Conservation (phyloP, 2,113 vertebrate genomes). For the Camelus bactrianus region DNA sequence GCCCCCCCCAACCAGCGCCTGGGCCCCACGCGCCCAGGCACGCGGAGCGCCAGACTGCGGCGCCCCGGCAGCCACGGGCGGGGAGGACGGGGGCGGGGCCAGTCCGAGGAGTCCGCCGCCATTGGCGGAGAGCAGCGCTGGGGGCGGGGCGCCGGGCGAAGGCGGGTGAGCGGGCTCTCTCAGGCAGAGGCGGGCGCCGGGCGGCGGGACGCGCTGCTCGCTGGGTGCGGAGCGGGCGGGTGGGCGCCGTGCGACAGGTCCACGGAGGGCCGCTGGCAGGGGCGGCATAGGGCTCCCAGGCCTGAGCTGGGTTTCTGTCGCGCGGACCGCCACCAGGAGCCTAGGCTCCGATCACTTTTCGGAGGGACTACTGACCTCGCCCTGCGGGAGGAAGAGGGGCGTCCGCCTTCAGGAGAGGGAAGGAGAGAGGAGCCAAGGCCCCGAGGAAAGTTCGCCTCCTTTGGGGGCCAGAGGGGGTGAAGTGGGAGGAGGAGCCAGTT, state of each 20-base stretch:
- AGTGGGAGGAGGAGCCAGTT: not conserved
- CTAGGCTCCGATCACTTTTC: not conserved
- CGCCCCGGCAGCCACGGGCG: accelerated
- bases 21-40: conserved; percentile 47
- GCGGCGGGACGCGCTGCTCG: not conserved
- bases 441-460: conserved; percentile 62
- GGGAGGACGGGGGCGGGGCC: not conserved
- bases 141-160: conserved; percentile 11
- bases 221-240: not conserved
- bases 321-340: not conserved
- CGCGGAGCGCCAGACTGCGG: conserved; percentile 57
- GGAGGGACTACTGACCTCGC: not conserved
- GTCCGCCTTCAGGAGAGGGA: not conserved
- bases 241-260: not conserved
- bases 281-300: not conserved
- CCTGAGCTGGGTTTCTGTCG: not conserved
- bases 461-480: not conserved
- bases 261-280: not conserved
- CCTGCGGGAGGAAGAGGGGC: not conserved
- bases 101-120: not conserved
- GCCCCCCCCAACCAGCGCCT: not conserved
- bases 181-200: not conserved
- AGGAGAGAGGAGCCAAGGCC: conserved; percentile 13
- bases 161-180: not conserved
- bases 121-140: conserved; percentile 57